Percentiles rank a stretch among this genome's conserved stretches.
These are phyloP conservation scores for Arenicola marina DNA, from an alignment of 2,888 invertebrate species.

Conservation along the genomic window DNA sequence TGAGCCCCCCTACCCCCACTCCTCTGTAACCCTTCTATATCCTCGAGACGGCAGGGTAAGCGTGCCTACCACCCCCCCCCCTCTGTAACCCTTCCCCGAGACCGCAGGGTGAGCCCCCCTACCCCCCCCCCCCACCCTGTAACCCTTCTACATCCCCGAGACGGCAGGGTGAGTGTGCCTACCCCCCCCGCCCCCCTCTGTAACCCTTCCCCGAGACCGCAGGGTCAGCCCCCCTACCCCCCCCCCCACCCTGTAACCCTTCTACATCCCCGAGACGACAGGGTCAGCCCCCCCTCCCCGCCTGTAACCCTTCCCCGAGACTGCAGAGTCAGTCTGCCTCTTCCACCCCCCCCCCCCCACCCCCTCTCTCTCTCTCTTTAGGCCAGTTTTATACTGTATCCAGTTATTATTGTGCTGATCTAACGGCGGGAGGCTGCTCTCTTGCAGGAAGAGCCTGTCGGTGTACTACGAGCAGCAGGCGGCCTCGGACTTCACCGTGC, in stretches of 20 bases:
- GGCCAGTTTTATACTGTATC: too few species aligned
- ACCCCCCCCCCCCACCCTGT: background rate
- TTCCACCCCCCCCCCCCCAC: too few species aligned
- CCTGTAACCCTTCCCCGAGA: slow-evolving; percentile 9
- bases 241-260: too few species aligned
- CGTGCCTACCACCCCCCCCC: too few species aligned
- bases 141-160: slow-evolving; percentile 33
- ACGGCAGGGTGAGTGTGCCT: slow-evolving; percentile 21
- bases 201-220: slow-evolving; percentile 6
- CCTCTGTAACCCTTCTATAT: slow-evolving; percentile 33
- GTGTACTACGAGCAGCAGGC: slow-evolving; percentile 45
- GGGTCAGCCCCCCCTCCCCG: too few species aligned
- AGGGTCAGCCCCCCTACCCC: background rate
- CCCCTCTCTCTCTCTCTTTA: too few species aligned
- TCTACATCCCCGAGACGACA: slow-evolving; percentile 29
- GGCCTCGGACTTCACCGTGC: slow-evolving; percentile 34
- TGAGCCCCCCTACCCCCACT: background rate
- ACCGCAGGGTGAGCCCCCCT: background rate
- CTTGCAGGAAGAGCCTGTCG: slow-evolving; percentile 31
- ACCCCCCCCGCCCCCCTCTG: too few species aligned
- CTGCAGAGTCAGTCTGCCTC: background rate
- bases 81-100: too few species aligned
- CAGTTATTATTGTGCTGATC: too few species aligned
- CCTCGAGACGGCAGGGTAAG: slow-evolving; percentile 27
- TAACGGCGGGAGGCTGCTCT: too few species aligned